Conservation (phyloP, 2,113 vertebrate species). For the Dolichallabes microphthalmus region DNA sequence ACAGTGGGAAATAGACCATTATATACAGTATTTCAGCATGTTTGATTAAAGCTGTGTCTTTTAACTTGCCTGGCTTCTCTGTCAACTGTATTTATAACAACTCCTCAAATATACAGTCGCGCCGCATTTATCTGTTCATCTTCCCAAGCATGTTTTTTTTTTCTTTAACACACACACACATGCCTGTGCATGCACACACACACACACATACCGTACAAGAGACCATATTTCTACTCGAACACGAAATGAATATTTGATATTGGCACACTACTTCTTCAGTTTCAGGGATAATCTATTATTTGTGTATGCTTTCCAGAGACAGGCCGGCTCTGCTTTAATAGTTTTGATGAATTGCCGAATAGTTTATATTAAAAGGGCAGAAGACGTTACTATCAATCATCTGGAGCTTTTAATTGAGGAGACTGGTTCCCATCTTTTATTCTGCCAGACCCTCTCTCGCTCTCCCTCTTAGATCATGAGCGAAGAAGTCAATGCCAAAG, state of each 20-base stretch:
- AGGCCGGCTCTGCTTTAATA: slow-evolving; percentile 61
- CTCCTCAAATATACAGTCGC: slow-evolving; percentile 20
- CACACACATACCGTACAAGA: slow-evolving; percentile 30
- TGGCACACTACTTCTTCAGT: slow-evolving; percentile 55
- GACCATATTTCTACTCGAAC: slow-evolving; percentile 51
- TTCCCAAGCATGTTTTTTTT: background rate
- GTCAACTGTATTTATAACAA: slow-evolving; percentile 42
- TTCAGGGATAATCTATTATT: slow-evolving; percentile 66
- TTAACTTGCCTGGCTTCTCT: slow-evolving; percentile 27
- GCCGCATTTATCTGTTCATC: slow-evolving; percentile 34
- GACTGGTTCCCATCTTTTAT: slow-evolving; percentile 49
- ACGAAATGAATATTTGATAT: slow-evolving; percentile 59
- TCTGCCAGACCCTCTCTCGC: slow-evolving; percentile 27
- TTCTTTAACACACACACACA: background rate
- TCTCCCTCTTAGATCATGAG: slow-evolving; percentile 13
- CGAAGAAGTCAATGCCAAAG: slow-evolving; percentile 28
- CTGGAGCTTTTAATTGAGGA: slow-evolving; percentile 65
- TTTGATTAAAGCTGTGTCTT: slow-evolving; percentile 20
- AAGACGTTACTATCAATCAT: slow-evolving; percentile 69
- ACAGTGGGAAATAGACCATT: slow-evolving; percentile 21
- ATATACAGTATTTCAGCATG: slow-evolving; percentile 36
- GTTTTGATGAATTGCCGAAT: slow-evolving; percentile 60
- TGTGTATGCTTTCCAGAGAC: slow-evolving; percentile 59
- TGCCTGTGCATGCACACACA: background rate
- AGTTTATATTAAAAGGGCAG: slow-evolving; percentile 66